These are phyloP conservation scores for Choristoneura rosaceana DNA, from an alignment of 2,888 invertebrate species.

Conservation along the genomic window DNA sequence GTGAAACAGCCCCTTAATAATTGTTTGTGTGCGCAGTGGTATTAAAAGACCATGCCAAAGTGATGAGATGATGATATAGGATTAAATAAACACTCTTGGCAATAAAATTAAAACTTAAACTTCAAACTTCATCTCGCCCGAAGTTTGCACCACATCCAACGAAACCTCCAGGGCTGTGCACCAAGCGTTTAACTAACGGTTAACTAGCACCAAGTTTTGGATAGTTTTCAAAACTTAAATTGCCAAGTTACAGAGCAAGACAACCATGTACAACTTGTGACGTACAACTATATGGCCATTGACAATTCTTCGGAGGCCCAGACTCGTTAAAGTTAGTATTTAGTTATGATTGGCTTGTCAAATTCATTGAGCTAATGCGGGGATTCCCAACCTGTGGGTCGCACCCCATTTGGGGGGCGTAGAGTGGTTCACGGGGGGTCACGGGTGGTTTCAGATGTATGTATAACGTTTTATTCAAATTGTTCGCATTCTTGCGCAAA, in stretches of 20 bases:
- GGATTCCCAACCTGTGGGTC: no score
- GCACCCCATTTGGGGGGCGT: no score
- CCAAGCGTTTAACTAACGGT: constrained; percentile 67
- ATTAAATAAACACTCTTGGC: neutral
- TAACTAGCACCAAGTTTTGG: constrained; percentile 62
- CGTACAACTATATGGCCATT: constrained; percentile 15
- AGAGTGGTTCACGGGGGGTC: no score
- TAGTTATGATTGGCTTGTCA: constrained; percentile 34
- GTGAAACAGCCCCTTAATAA: no score
- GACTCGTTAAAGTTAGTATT: constrained; percentile 29
- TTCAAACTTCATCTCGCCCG: constrained; percentile 10
- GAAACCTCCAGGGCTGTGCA: constrained; percentile 57
- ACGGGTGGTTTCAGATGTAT: no score
- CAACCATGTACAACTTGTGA: constrained; percentile 53
- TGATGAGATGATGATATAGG: no score
- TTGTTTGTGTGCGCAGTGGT: no score
- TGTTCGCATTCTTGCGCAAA: no score
- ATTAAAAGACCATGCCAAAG: no score
- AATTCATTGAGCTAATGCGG: constrained; percentile 18
- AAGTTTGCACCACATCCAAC: constrained; percentile 44
- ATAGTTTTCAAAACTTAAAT: constrained; percentile 77
- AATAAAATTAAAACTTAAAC: constrained; percentile 7
- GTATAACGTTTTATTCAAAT: no score
- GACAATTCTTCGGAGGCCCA: constrained; percentile 31
- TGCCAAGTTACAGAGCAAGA: constrained; percentile 61